phyloP scores from a whole-genome alignment of 2,888 invertebrate genomes.

The Philopedon plagiatum region DNA sequence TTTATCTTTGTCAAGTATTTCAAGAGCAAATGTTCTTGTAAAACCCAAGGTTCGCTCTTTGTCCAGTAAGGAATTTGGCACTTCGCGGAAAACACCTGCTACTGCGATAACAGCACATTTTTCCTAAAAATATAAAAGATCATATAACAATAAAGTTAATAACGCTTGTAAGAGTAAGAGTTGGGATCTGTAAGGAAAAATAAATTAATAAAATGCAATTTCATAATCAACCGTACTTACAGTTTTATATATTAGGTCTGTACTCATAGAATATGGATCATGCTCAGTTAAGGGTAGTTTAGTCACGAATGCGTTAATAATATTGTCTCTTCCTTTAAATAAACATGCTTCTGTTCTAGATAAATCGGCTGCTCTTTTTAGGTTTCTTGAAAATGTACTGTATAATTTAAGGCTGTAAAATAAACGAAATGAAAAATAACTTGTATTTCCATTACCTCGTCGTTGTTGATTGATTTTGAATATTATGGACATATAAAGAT shows the following conservation, averaged over 20 bases:
- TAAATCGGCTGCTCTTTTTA: slow-evolving; percentile 66
- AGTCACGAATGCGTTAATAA: slow-evolving; percentile 69
- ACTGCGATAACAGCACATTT: slow-evolving; percentile 73
- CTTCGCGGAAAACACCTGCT: slow-evolving; percentile 77
- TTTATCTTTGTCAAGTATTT: slow-evolving; percentile 68
- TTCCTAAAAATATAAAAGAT: slow-evolving; percentile 62
- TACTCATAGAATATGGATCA: slow-evolving; percentile 76
- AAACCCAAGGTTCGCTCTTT: slow-evolving; percentile 71
- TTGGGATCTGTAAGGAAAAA: not conserved
- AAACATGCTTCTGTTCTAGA: slow-evolving; percentile 61
- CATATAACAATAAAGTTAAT: not conserved
- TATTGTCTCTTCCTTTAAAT: slow-evolving; percentile 60
- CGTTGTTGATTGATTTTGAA: too few relatives aligned
- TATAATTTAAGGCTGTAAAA: slow-evolving; percentile 64
- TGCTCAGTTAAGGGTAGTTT: slow-evolving; percentile 76
- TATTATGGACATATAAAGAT: too few relatives aligned
- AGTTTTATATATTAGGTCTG: slow-evolving; percentile 76
- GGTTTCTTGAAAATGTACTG: slow-evolving; percentile 69
- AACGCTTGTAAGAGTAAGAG: too few relatives aligned
- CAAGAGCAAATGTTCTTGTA: slow-evolving; percentile 73
- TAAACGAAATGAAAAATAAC: not conserved
- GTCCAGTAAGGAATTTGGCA: slow-evolving; percentile 66
- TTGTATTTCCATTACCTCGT: not conserved
- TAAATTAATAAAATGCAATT: too few relatives aligned
- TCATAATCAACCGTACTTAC: too few relatives aligned